phyloP scores from a whole-genome alignment of 1,140 invertebrate genomes.

The Cotesia vestalis region DNA sequence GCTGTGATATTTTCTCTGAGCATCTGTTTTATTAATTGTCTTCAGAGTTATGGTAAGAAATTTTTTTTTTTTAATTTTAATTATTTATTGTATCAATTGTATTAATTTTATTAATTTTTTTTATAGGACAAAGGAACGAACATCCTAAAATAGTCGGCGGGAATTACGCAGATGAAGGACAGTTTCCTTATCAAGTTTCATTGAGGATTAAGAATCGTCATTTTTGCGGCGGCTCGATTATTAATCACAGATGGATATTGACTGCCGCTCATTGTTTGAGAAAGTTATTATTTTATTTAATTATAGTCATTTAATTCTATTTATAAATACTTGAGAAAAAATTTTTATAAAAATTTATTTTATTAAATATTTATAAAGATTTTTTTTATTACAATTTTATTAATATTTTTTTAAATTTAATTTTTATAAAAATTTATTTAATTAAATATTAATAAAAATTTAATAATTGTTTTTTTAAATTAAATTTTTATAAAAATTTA shows the following conservation, averaged over 20 bases:
- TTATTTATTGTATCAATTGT: background rate
- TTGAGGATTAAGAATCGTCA: slow-evolving; percentile 31
- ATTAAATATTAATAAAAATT: too few relatives aligned
- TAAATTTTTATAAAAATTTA: too few relatives aligned
- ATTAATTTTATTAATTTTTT: background rate
- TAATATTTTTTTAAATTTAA: too few relatives aligned
- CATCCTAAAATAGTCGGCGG: slow-evolving; percentile 37
- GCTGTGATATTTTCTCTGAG: background rate
- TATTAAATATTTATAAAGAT: too few relatives aligned
- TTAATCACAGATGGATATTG: slow-evolving; percentile 55
- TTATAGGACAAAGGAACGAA: background rate
- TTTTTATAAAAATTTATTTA: too few relatives aligned
- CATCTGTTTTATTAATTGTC: background rate
- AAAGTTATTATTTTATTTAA: slow-evolving; percentile 28
- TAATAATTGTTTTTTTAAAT: too few relatives aligned
- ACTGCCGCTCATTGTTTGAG: slow-evolving; percentile 61
- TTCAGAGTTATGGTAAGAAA: background rate
- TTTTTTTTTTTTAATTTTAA: background rate
- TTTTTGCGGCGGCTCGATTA: slow-evolving; percentile 58
- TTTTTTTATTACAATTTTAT: too few relatives aligned
- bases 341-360: too few relatives aligned
- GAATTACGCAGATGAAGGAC: slow-evolving; percentile 38
- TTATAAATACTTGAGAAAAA: too few relatives aligned
- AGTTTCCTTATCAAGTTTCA: slow-evolving; percentile 56
- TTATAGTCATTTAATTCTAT: too few relatives aligned